Conservation (phyloP, 2,113 vertebrate species). For the Syngnathus scovelli region DNA sequence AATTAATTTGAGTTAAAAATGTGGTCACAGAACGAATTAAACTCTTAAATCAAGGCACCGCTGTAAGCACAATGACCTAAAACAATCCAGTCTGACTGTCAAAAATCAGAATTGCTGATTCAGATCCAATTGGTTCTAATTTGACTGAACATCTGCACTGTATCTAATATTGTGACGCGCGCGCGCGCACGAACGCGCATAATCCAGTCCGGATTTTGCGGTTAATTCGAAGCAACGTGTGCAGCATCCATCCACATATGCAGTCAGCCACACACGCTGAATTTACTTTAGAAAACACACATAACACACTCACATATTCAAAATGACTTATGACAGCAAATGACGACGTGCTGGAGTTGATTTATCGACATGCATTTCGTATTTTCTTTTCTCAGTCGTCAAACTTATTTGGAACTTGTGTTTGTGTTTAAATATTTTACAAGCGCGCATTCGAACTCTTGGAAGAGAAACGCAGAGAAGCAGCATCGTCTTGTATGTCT, state of each 20-base stretch:
- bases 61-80: not conserved
- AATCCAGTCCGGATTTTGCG: constrained; percentile 57
- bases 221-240: constrained; percentile 27
- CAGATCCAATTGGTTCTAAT: not conserved
- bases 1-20: not conserved
- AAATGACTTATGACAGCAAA: constrained; percentile 20
- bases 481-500: constrained; percentile 30
- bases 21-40: not conserved
- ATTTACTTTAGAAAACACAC: constrained; percentile 53
- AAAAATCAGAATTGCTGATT: not conserved
- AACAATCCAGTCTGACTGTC: not conserved
- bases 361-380: not conserved
- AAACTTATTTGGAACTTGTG: not conserved
- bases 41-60: not conserved
- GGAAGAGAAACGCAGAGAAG: constrained; percentile 29
- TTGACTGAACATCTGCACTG: not conserved
- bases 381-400: not conserved
- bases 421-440: not conserved
- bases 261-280: constrained; percentile 32
- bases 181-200: not conserved
- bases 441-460: not conserved
- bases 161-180: not conserved
- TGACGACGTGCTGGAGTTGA: not conserved
- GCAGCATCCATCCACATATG: constrained; percentile 55
- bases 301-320: constrained; percentile 50